Evolutionary conservation across 2,888 invertebrate genomes (phyloP).

Genomic region (Cataglyphis albicans): DNA sequence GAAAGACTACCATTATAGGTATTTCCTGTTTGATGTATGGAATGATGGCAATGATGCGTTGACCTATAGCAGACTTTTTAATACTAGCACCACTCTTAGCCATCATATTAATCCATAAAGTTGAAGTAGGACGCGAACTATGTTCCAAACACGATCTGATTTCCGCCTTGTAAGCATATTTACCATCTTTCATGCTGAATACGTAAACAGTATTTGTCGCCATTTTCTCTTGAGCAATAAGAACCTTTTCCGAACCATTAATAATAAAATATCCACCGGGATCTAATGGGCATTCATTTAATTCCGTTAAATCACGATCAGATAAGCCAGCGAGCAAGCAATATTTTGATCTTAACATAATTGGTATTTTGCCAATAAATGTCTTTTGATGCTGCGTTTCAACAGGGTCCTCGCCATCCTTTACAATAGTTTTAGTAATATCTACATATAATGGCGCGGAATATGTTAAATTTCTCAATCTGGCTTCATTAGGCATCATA

Average conservation of each 20-base stretch:
- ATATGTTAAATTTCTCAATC: slow-evolving; percentile 98
- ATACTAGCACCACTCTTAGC: slow-evolving; percentile 98
- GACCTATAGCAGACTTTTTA: slow-evolving; percentile 99
- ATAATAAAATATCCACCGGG: slow-evolving; percentile 99
- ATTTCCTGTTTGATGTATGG: slow-evolving; percentile 99
- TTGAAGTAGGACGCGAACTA: slow-evolving; percentile 97
- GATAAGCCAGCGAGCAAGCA: slow-evolving; percentile 97
- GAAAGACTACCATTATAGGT: slow-evolving; percentile 99
- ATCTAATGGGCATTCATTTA: slow-evolving; percentile 99
- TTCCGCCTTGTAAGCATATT: slow-evolving; percentile 99
- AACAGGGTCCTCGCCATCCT: slow-evolving; percentile 95
- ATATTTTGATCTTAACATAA: slow-evolving; percentile 99
- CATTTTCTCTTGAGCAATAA: slow-evolving; percentile 99
- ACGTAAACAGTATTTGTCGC: slow-evolving; percentile 99
- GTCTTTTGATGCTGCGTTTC: slow-evolving; percentile 90
- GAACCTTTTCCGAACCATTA: slow-evolving; percentile 98
- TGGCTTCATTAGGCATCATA: slow-evolving; percentile 99
- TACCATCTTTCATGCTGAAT: slow-evolving; percentile 99
- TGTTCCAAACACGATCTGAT: slow-evolving; percentile 98
- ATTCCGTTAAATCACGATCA: slow-evolving; percentile 99
- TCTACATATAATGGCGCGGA: slow-evolving; percentile 99
- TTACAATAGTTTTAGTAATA: slow-evolving; percentile 97
- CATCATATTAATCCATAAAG: slow-evolving; percentile 99
- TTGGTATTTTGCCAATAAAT: slow-evolving; percentile 95
- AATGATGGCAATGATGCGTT: slow-evolving; percentile 98